A percentile compares a stretch with the other conserved stretches of the same genome.
Conservation (phyloP, 2,113 vertebrate species). For the Rhinogobius similis region DNA sequence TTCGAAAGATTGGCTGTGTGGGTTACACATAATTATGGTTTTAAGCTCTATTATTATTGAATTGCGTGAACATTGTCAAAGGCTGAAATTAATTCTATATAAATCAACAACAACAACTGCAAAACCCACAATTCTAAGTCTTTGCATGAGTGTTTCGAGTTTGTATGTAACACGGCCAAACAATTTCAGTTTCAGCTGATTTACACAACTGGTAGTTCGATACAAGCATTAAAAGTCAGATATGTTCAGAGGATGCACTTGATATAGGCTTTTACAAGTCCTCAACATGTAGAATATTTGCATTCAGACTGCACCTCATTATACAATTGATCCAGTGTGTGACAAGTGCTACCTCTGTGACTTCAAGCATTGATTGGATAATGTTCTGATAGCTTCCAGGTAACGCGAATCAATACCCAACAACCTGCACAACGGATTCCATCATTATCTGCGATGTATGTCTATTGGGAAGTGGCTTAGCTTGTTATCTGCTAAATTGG, state of each 20-base stretch:
- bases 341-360: neutral
- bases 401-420: neutral
- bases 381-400: neutral
- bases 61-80: too few relatives aligned
- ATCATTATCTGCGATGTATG: neutral
- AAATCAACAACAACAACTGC: too few relatives aligned
- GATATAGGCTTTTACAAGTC: neutral
- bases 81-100: too few relatives aligned
- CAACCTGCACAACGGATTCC: neutral
- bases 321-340: neutral
- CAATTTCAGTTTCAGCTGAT: too few relatives aligned
- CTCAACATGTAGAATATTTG: neutral
- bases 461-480: neutral
- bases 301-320: neutral
- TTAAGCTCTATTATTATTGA: too few relatives aligned
- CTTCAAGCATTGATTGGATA: slow-evolving; percentile 1
- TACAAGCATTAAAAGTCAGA: neutral
- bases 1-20: too few relatives aligned
- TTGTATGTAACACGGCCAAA: too few relatives aligned
- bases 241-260: neutral
- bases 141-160: too few relatives aligned
- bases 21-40: too few relatives aligned
- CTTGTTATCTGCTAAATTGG: neutral
- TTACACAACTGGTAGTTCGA: neutral
- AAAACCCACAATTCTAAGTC: too few relatives aligned